phyloP scores from a whole-genome alignment of 2,113 vertebrate species.

The Choloepus hoffmanni region DNA sequence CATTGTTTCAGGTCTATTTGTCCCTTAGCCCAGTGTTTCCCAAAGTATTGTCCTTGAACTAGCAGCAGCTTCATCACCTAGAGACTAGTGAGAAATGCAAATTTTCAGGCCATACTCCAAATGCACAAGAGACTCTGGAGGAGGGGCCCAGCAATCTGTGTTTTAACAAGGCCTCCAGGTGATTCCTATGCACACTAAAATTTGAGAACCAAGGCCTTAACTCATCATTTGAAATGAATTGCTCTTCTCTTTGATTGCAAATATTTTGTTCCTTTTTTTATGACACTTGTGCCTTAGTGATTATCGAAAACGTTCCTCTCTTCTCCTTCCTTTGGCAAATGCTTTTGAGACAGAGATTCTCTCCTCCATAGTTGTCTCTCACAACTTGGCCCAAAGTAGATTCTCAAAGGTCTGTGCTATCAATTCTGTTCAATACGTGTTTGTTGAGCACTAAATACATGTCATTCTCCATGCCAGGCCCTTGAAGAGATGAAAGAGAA shows the following conservation, averaged over 20 bases:
- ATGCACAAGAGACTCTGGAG: neutral
- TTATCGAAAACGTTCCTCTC: neutral
- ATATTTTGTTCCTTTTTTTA: neutral
- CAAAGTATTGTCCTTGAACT: neutral
- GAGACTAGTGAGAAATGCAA: conserved; percentile 1
- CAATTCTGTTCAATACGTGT: neutral
- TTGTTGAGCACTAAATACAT: neutral
- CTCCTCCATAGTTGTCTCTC: neutral
- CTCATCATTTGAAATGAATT: neutral
- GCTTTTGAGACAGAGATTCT: neutral
- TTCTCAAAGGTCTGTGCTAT: conserved; percentile 32
- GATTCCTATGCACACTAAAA: neutral
- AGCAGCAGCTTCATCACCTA: neutral
- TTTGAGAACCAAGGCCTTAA: neutral
- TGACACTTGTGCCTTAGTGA: neutral
- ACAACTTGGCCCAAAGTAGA: neutral
- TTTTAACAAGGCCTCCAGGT: neutral
- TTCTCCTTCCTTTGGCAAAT: neutral
- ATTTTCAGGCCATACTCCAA: neutral
- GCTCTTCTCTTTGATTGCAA: neutral
- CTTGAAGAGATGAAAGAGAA: neutral
- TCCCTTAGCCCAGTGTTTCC: neutral
- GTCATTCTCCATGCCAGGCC: neutral
- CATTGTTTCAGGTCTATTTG: neutral
- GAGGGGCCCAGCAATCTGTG: neutral